Base-by-base conservation (phyloP, 2,888 invertebrate genomes). In the Epistrophella euchroma region DNA sequence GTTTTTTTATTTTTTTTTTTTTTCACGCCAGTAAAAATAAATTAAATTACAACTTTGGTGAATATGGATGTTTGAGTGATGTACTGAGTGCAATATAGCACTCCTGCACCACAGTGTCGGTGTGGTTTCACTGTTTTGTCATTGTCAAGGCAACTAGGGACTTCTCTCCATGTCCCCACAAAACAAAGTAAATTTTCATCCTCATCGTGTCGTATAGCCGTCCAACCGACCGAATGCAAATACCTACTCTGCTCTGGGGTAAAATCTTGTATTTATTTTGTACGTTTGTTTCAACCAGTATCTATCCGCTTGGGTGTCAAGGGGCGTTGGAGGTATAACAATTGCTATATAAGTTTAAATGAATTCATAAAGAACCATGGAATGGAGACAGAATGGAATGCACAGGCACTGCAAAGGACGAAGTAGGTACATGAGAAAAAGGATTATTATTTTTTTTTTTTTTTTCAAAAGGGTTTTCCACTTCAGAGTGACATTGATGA, bases 121-220 rank as follows among this genome's bases (percentile, higher is more conserved):
- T 86, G 85, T 74, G 85, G 85, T 86, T 81, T 77, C 58, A 70
- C 72, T 81, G 81, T 86, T 86, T 73, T 86, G 85, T 86, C 81
- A 86, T 80, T 86, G 56, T 76, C 81, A 70, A 25, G 73, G 47
- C 62, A 72, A 22, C 77, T 25, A 73, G 62, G 73, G 70, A 86
- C 35, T 77, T 80, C 73, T 70, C 76, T 45, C 68, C 19, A 55
- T 45, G 71, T 71, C 55, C 25, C 11, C 4, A 15, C 37, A 19
- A 15, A 32, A 47, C 28, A 17, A 47, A 32, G 15, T 45, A 15
- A 15, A 4, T 15, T 52, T n/a, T 22, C 45, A n/a, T 64, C 64
- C 11, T 43, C 4, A 35, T 58, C 17, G 17, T 58, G 35, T 58
- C 28, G 47, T 64, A 4, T 6, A 25, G 9, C 32, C 17, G 28